Conservation (phyloP, 2,888 invertebrate species). For the Mesoligia furuncula region DNA sequence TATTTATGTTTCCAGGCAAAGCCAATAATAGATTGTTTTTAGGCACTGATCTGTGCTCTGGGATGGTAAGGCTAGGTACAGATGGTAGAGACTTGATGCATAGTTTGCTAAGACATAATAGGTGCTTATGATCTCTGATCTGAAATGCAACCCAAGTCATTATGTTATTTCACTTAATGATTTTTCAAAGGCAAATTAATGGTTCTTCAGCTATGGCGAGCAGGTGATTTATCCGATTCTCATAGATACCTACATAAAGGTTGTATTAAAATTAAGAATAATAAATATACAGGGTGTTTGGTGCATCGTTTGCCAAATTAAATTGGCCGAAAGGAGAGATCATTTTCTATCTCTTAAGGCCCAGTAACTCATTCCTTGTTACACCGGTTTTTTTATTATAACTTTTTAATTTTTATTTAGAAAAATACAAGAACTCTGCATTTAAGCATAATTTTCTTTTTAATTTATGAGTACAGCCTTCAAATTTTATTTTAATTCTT, state of each 20-base stretch:
- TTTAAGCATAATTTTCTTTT: too few species aligned
- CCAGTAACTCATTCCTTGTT: too few species aligned
- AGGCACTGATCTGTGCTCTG: not conserved
- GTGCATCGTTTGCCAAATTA: too few species aligned
- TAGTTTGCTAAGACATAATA: not conserved
- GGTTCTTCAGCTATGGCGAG: not conserved
- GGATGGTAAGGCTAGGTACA: not conserved
- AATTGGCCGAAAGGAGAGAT: too few species aligned
- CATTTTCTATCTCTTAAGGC: too few species aligned
- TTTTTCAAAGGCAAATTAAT: too few species aligned
- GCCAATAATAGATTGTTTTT: conserved; percentile 39
- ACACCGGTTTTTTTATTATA: too few species aligned
- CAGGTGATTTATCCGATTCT: not conserved
- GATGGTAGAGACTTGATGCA: not conserved
- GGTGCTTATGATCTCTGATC: not conserved
- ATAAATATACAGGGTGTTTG: too few species aligned
- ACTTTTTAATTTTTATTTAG: too few species aligned
- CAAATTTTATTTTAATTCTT: too few species aligned
- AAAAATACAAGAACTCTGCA: too few species aligned
- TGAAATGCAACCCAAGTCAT: not conserved
- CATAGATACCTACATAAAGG: not conserved
- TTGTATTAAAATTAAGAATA: not conserved
- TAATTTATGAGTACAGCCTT: too few species aligned
- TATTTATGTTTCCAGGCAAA: conserved; percentile 31
- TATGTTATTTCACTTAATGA: not conserved